These are phyloP conservation scores for Patella vulgata DNA, from an alignment of 1,140 invertebrate species.

Conservation along the genomic window DNA sequence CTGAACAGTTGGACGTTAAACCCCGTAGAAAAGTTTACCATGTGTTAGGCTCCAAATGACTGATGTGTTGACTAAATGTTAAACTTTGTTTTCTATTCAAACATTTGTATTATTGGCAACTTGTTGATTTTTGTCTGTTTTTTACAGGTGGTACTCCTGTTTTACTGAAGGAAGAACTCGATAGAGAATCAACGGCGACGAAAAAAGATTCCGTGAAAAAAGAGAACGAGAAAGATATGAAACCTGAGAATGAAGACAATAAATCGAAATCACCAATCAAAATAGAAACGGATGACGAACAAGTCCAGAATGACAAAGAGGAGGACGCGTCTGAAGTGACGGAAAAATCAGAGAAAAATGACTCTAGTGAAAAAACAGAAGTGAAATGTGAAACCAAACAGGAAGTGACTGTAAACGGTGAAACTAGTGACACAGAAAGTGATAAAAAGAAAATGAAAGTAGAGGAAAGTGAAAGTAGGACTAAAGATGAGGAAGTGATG, in stretches of 20 bases:
- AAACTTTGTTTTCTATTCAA: no score
- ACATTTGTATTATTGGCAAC: no score
- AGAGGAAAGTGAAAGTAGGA: not conserved
- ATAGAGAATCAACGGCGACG: not conserved
- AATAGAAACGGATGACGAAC: constrained; percentile 16
- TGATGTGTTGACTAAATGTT: no score
- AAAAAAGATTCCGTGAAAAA: not conserved
- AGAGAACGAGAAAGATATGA: constrained; percentile 3
- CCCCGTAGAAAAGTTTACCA: no score
- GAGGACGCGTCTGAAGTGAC: no score
- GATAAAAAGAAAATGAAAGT: constrained; percentile 15
- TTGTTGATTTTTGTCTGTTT: no score
- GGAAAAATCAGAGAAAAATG: constrained; percentile 34
- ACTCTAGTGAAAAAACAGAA: constrained; percentile 13
- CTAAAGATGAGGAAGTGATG: constrained; percentile 5
- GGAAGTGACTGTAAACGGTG: constrained; percentile 28
- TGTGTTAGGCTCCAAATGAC: no score
- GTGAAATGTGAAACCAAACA: constrained; percentile 6
- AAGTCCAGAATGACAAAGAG: constrained; percentile 26
- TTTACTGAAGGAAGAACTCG: not conserved
- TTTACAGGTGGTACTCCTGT: no score
- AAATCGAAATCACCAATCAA: constrained; percentile 26
- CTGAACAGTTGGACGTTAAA: no score
- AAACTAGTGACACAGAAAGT: constrained; percentile 16
- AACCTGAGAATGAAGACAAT: constrained; percentile 1